Percentiles rank a stretch among this genome's conserved stretches.
Evolutionary conservation across 2,888 invertebrate species (phyloP).

Genomic region (Heteropelma amictum): DNA sequence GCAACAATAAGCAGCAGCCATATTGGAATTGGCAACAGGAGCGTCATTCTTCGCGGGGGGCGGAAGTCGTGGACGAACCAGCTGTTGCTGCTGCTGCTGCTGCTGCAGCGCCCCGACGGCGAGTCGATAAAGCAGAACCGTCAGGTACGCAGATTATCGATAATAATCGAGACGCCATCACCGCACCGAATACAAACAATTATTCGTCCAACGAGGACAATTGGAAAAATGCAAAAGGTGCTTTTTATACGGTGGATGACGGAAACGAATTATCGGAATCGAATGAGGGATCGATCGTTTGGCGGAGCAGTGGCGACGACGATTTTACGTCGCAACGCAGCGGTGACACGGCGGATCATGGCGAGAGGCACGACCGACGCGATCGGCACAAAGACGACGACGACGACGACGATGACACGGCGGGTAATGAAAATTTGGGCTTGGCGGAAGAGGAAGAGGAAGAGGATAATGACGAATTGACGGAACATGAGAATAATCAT

Average conservation of each 20-base stretch:
- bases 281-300: not conserved
- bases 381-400: too few species aligned
- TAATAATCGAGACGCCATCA: too few species aligned
- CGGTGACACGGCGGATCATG: too few species aligned
- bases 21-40: slow-evolving; percentile 23
- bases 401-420: slow-evolving; percentile 55
- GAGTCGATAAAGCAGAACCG: too few species aligned
- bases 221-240: too few species aligned
- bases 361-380: too few species aligned
- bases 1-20: slow-evolving; percentile 33
- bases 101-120: too few species aligned
- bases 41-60: not conserved
- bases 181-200: too few species aligned
- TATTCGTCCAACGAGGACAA: too few species aligned
- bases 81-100: not conserved
- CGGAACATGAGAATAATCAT: slow-evolving; percentile 38
- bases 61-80: not conserved
- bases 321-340: too few species aligned
- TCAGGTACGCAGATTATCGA: too few species aligned
- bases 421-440: slow-evolving; percentile 29
- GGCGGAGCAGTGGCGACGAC: slow-evolving; percentile 55
- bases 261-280: not conserved
- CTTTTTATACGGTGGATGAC: too few species aligned
- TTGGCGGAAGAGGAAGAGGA: not conserved
- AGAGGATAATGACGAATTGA: slow-evolving; percentile 7